Evolutionary conservation across 2,797 vertebrate genomes (phyloP).

Genomic region (Gymnoscopelus braueri): DNA sequence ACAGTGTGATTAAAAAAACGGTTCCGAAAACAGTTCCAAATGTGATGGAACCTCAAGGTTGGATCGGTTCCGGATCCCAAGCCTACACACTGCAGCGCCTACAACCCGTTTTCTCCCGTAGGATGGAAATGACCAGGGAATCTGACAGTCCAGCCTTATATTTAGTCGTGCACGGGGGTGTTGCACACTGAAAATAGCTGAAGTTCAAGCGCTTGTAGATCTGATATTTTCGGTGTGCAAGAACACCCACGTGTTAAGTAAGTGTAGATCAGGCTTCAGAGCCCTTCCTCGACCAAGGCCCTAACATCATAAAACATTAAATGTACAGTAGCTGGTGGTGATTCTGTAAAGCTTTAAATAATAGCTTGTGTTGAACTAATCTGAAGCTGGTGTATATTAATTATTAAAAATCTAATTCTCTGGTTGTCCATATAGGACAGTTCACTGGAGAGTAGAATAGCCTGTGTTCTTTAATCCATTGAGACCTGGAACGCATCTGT

Average conservation of each 20-base stretch:
- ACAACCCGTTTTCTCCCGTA: too few relatives aligned
- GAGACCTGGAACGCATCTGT: too few relatives aligned
- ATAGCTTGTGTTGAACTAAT: constrained; percentile 18
- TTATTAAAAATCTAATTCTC: constrained; percentile 31
- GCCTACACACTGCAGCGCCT: too few relatives aligned
- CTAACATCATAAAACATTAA: constrained; percentile 50
- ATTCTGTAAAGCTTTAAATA: constrained; percentile 31
- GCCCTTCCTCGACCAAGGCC: constrained; percentile 17
- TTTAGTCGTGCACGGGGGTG: too few relatives aligned
- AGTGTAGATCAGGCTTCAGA: background rate
- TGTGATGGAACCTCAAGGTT: too few relatives aligned
- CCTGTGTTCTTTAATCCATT: background rate
- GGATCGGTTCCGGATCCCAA: too few relatives aligned
- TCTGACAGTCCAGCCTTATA: too few relatives aligned
- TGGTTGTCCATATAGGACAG: constrained; percentile 2
- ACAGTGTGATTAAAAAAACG: too few relatives aligned
- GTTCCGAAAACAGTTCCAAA: too few relatives aligned
- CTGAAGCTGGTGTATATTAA: constrained; percentile 29
- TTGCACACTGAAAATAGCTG: background rate
- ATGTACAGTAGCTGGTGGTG: constrained; percentile 15
- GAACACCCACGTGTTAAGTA: constrained; percentile 4
- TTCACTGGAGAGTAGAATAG: constrained; percentile 21
- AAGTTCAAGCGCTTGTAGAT: background rate
- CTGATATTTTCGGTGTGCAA: too few relatives aligned
- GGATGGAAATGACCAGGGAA: too few relatives aligned